These are phyloP conservation scores for Dryobates pubescens DNA, from an alignment of 2,797 vertebrate species.

Conservation along the genomic window DNA sequence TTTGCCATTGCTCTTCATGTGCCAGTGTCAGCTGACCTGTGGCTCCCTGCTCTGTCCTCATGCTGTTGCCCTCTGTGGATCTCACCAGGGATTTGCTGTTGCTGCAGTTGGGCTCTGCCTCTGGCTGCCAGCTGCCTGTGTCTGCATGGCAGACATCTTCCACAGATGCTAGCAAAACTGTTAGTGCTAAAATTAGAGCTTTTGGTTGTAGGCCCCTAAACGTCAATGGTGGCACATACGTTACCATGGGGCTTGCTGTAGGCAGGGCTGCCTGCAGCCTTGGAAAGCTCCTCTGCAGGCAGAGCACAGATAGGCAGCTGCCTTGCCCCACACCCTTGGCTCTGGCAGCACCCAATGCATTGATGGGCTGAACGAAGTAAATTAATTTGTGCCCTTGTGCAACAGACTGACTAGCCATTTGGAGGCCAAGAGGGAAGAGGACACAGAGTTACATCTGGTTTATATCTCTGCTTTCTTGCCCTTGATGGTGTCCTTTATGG, in stretches of 20 bases:
- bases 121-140: background rate
- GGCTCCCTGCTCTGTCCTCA: background rate
- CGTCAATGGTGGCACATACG: fast-evolving
- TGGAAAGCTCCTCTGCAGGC: background rate
- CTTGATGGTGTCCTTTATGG: background rate
- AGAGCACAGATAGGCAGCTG: background rate
- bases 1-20: fast-evolving
- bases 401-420: fast-evolving
- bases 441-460: fast-evolving
- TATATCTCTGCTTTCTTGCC: background rate
- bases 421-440: background rate
- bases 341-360: fast-evolving
- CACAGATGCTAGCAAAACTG: slow-evolving; percentile 17
- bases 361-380: fast-evolving
- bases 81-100: slow-evolving; percentile 9
- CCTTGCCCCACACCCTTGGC: fast-evolving
- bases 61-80: background rate
- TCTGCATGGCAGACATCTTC: background rate
- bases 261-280: background rate
- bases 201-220: background rate
- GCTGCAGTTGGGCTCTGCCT: slow-evolving; percentile 3
- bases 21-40: background rate
- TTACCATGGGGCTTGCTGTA: fast-evolving
- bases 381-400: background rate
- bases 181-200: background rate